Base-by-base conservation (phyloP, 2,888 invertebrate genomes). In the Sarcophaga subvicina region DNA sequence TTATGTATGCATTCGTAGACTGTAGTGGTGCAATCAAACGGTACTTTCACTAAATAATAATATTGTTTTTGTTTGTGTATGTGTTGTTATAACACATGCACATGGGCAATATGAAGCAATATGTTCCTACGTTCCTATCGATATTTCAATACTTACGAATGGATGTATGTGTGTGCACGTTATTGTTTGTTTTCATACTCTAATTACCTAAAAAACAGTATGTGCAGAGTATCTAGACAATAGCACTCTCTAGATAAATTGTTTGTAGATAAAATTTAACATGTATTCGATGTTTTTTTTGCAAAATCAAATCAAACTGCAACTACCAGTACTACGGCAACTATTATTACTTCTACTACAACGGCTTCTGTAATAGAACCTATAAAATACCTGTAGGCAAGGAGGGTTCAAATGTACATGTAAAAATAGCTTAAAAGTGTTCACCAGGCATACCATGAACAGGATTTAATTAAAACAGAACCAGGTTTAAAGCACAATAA, bases 141-240 rank as follows among this genome's bases (percentile, higher is more conserved):
- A 54, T 54, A 54, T 54, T 14, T 54, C 17, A 4, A 1, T 54
- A 54, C 4, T 17, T 4, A 5, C 5, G 14, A 3, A 20, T 8
- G 27, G 4, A 20, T 22, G 25, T 14, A 25, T 37, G n/a, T 11
- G 25, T 45, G 17, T 67, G 47, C 22, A 22, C 66, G 6, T 54
- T 37, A 37, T 0, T 45, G 3, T 66, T 14, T 75, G 45, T 37
- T 37, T 37, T 37, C 59, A 60, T 77, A 37, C 77, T 27, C 71
- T 78, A 83, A 77, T 83, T 83, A 83, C 77, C 83, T 83, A 66
- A 6, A 67, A 71, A 78, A 60, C 71, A 83, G 5, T 37, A 45
- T 82, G n/a, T 78, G 66, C 17, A 83, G 71, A 66, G 37, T 71
- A 69, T 63, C 69, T 69, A 67, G 20, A 27, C 71, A 78, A 77